Evolutionary conservation across 30 jellyfish, hydroid and myxozoan genomes (phyloP).

Genomic region (Chironex yamaguchii): DNA sequence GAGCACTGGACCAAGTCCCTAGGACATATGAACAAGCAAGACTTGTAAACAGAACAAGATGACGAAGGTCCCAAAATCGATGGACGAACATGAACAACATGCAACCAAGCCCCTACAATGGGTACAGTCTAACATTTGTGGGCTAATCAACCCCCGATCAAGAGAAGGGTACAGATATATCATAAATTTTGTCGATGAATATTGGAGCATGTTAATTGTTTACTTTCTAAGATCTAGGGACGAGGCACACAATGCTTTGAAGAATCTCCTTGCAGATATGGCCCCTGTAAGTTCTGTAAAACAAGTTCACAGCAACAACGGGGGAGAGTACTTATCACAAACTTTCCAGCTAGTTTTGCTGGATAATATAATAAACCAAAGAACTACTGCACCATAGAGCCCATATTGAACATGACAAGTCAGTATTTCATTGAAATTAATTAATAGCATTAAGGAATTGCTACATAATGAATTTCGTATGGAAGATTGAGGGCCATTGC

Average conservation of each 20-base stretch:
- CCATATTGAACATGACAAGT: neutral
- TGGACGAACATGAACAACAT: neutral
- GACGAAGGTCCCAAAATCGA: slow-evolving; percentile 33
- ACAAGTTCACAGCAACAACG: neutral
- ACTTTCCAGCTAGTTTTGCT: neutral
- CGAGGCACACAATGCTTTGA: neutral
- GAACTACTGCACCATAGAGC: neutral
- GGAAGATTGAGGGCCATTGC: slow-evolving; percentile 7
- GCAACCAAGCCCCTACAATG: slow-evolving; percentile 61
- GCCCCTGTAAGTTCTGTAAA: neutral
- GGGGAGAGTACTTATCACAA: neutral
- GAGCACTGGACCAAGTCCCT: slow-evolving; percentile 51
- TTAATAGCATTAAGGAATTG: neutral
- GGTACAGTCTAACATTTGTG: slow-evolving; percentile 47
- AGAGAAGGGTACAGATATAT: slow-evolving; percentile 60
- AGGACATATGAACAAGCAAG: slow-evolving; percentile 53
- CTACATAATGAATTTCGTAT: neutral
- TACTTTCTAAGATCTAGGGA: neutral
- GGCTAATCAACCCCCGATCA: slow-evolving; percentile 46
- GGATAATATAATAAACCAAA: no score
- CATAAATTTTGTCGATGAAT: slow-evolving; percentile 54
- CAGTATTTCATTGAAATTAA: neutral
- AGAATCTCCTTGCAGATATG: neutral
- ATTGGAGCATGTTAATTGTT: slow-evolving; percentile 31
- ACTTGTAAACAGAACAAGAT: slow-evolving; percentile 57